Evolutionary conservation across 2,888 invertebrate genomes (phyloP).

Genomic region (Labia minor): DNA sequence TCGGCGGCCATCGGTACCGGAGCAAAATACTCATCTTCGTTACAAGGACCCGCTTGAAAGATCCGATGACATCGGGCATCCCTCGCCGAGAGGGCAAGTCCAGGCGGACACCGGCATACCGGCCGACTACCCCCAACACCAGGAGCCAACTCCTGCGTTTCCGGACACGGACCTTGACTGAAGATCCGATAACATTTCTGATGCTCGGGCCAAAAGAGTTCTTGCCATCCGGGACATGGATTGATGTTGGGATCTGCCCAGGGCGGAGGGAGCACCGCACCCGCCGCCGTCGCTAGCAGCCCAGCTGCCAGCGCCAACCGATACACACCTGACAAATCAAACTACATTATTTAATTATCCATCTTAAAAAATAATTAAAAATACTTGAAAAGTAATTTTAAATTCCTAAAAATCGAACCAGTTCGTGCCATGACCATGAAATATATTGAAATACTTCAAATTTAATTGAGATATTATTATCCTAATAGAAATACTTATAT

Average conservation of each 20-base stretch:
- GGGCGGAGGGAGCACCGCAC: slow-evolving; percentile 65
- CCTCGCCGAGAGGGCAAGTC: slow-evolving; percentile 57
- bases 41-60: slow-evolving; percentile 64
- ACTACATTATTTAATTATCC: too few relatives aligned
- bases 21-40: slow-evolving; percentile 61
- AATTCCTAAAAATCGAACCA: not conserved
- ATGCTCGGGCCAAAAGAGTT: slow-evolving; percentile 72
- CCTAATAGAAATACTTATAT: too few relatives aligned
- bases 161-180: slow-evolving; percentile 61
- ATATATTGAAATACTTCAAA: too few relatives aligned
- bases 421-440: too few relatives aligned
- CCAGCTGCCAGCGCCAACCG: not conserved
- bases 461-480: too few relatives aligned
- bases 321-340: not conserved
- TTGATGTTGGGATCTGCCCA: slow-evolving; percentile 75
- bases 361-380: not conserved
- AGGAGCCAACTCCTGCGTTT: slow-evolving; percentile 65
- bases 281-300: not conserved
- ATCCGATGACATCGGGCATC: slow-evolving; percentile 62
- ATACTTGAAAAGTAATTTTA: not conserved
- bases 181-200: slow-evolving; percentile 81
- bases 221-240: slow-evolving; percentile 81
- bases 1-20: slow-evolving; percentile 41
- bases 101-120: slow-evolving; percentile 73
- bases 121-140: slow-evolving; percentile 46